phyloP scores from a whole-genome alignment of 1,140 invertebrate species.

The Eumaeus atala region DNA sequence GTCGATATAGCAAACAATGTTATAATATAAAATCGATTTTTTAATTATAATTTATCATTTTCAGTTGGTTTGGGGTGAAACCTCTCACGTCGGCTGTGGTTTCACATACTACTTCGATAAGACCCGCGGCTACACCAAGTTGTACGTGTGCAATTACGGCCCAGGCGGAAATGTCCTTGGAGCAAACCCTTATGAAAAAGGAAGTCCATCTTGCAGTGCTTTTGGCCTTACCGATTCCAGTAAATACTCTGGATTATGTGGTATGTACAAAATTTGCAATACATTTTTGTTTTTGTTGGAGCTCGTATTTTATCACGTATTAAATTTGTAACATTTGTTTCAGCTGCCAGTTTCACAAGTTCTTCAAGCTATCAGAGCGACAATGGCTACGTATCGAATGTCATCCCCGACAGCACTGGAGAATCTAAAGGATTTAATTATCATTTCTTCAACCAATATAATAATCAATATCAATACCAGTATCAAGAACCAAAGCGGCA shows the following conservation, averaged over 20 bases:
- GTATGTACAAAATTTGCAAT: conserved; percentile 72
- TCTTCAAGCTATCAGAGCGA: conserved; percentile 52
- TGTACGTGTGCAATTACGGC: conserved; percentile 91
- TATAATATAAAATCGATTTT: background rate
- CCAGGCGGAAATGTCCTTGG: conserved; percentile 87
- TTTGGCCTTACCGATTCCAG: conserved; percentile 81
- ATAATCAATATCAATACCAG: conserved; percentile 57
- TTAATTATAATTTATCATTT: conserved; percentile 30
- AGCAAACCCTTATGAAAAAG: conserved; percentile 82
- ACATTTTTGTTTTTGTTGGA: background rate
- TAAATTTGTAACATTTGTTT: conserved; percentile 22
- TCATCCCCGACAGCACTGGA: conserved; percentile 62
- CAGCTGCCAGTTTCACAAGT: conserved; percentile 52
- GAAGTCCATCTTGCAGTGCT: conserved; percentile 80
- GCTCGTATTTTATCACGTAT: too few relatives aligned
- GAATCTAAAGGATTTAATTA: conserved; percentile 51
- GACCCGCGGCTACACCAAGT: conserved; percentile 82
- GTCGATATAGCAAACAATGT: background rate
- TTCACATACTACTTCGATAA: conserved; percentile 86
- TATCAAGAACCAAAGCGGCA: conserved; percentile 43
- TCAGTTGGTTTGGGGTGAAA: conserved; percentile 87
- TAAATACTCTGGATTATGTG: conserved; percentile 84
- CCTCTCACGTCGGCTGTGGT: conserved; percentile 86
- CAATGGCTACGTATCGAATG: conserved; percentile 61
- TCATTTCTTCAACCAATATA: conserved; percentile 56